Percentiles rank a stretch among this genome's conserved stretches.
phyloP scores from a whole-genome alignment of 2,797 vertebrate genomes.

The Amblyopsis hoosieri region DNA sequence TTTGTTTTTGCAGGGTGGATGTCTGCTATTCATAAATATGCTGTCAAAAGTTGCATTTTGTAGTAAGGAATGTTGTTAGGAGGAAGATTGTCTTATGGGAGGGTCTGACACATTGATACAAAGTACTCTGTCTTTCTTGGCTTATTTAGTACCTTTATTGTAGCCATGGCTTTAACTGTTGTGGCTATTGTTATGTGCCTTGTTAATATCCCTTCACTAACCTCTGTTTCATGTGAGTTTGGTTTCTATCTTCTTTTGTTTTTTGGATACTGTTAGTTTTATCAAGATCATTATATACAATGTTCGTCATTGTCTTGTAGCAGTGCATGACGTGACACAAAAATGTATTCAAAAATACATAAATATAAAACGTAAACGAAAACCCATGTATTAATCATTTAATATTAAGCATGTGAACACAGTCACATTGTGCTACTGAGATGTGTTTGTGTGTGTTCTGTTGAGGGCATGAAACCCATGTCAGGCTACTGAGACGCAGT shows the following conservation, averaged over 20 bases:
- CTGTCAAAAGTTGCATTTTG: too few relatives aligned
- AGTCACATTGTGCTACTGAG: too few relatives aligned
- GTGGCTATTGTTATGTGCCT: slow-evolving; percentile 20
- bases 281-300: neutral
- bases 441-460: too few relatives aligned
- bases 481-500: too few relatives aligned
- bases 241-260: neutral
- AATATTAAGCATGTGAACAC: too few relatives aligned
- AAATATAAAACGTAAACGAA: neutral
- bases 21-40: too few relatives aligned
- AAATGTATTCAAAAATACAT: neutral
- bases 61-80: slow-evolving; percentile 48
- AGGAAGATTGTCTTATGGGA: slow-evolving; percentile 21
- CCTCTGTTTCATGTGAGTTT: slow-evolving; percentile 44
- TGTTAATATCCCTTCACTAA: slow-evolving; percentile 29
- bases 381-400: neutral
- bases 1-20: too few relatives aligned
- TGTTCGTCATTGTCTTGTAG: neutral
- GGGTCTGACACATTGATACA: slow-evolving; percentile 21
- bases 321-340: neutral
- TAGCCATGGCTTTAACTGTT: slow-evolving; percentile 15
- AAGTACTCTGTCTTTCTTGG: neutral
- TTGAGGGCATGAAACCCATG: too few relatives aligned
- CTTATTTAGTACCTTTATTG: slow-evolving; percentile 9
- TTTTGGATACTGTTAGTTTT: neutral